Percentiles rank a stretch among this genome's conserved stretches.
These are phyloP conservation scores for Alethe castanea DNA, from an alignment of 2,113 vertebrate genomes.

Conservation along the genomic window DNA sequence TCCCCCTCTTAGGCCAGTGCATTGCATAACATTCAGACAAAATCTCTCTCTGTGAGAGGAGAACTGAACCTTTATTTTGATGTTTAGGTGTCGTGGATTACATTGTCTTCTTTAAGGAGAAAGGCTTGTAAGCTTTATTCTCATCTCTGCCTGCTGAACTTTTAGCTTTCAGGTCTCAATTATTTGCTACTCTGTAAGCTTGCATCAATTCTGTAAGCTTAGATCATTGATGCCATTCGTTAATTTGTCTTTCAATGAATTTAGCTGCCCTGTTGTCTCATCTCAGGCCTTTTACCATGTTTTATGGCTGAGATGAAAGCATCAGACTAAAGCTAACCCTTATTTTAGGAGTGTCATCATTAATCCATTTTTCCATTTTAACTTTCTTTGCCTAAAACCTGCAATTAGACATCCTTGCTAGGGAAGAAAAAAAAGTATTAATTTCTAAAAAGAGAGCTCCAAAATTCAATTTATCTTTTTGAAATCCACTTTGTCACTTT, in stretches of 20 bases:
- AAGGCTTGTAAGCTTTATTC: not conserved
- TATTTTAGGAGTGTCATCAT: not conserved
- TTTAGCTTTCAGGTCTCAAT: not conserved
- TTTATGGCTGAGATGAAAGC: not conserved
- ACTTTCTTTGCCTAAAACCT: not conserved
- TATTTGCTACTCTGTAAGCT: not conserved
- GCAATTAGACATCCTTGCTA: not conserved
- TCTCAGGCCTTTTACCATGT: not conserved
- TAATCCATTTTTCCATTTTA: not conserved
- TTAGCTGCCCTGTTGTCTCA: not conserved
- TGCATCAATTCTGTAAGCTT: not conserved
- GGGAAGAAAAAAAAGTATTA: no score
- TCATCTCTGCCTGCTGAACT: not conserved
- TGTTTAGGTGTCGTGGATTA: not conserved
- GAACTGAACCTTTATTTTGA: not conserved
- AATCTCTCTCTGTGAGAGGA: not conserved
- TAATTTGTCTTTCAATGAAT: not conserved
- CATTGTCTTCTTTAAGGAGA: not conserved
- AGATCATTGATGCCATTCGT: not conserved
- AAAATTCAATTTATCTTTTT: not conserved
- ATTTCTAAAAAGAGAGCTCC: not conserved
- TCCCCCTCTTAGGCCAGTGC: rapidly evolving
- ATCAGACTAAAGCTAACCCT: not conserved
- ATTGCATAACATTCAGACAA: not conserved
- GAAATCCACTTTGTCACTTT: not conserved